phyloP scores from a whole-genome alignment of 2,888 invertebrate species.

The Ypsolopha sequella region DNA sequence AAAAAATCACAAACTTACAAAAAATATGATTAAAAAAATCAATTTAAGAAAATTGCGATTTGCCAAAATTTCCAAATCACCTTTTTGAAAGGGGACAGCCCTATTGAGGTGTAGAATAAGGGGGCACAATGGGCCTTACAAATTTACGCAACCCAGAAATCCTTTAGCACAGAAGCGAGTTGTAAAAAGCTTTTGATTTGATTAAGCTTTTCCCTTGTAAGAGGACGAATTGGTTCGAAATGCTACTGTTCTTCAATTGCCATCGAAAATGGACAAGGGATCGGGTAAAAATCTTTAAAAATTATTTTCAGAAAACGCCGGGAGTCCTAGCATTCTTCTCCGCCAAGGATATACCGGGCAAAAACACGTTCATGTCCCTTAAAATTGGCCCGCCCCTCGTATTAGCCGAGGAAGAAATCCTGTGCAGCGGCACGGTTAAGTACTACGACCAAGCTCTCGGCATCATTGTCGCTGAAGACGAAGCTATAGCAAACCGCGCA shows the following conservation, averaged over 20 bases:
- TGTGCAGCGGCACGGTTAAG: conserved; percentile 62
- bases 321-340: conserved; percentile 76
- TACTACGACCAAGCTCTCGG: conserved; percentile 79
- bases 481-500: conserved; percentile 67
- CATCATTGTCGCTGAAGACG: conserved; percentile 73
- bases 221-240: neutral
- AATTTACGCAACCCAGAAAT: neutral
- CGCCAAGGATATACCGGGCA: conserved; percentile 77
- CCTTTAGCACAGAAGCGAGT: neutral
- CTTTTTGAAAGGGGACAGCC: too few species aligned
- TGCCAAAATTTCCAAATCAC: too few species aligned
- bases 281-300: neutral
- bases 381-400: conserved; percentile 14
- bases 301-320: conserved; percentile 63
- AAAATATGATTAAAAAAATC: too few species aligned
- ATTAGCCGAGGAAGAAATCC: conserved; percentile 46
- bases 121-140: neutral
- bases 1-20: too few species aligned
- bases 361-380: conserved; percentile 64
- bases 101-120: too few species aligned
- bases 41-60: too few species aligned
- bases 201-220: neutral
- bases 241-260: neutral
- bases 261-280: too few species aligned
- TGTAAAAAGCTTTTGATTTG: neutral